Evolutionary conservation across 2,113 vertebrate species (phyloP).

Genomic region (Myanophis thanlyinensis): DNA sequence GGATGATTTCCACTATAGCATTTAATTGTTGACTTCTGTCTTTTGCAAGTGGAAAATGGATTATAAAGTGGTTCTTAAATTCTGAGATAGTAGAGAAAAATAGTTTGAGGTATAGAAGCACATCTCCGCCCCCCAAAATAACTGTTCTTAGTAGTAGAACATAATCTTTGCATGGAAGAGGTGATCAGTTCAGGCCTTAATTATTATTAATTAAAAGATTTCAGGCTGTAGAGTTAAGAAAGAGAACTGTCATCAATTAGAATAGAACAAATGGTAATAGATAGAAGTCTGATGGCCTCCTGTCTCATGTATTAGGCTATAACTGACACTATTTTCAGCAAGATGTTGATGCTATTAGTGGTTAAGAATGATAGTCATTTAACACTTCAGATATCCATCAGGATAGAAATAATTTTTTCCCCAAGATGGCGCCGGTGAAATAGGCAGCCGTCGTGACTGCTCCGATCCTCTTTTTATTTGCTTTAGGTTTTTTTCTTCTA

Average conservation of each 20-base stretch:
- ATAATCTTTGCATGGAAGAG: not conserved
- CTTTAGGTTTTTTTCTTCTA: too few relatives aligned
- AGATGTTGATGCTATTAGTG: not conserved
- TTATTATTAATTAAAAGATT: not conserved
- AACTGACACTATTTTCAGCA: not conserved
- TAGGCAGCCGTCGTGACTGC: too few relatives aligned
- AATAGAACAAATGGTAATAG: not conserved
- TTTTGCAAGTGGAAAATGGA: not conserved
- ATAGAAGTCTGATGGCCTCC: not conserved
- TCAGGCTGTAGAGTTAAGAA: not conserved
- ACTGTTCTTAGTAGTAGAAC: not conserved
- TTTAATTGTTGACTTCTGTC: not conserved
- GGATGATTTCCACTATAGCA: not conserved
- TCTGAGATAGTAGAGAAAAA: not conserved
- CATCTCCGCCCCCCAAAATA: not conserved
- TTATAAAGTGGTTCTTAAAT: not conserved
- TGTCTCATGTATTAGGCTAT: not conserved
- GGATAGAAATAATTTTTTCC: not conserved
- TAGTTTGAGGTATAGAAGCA: not conserved
- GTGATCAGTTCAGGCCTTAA: not conserved
- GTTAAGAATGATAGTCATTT: not conserved
- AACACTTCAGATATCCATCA: not conserved
- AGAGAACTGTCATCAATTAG: not conserved
- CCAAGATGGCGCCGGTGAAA: too few relatives aligned
- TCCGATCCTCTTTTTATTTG: too few relatives aligned